Evolutionary conservation across 2,113 vertebrate species (phyloP).

Genomic region (Cryptotis parvus): DNA sequence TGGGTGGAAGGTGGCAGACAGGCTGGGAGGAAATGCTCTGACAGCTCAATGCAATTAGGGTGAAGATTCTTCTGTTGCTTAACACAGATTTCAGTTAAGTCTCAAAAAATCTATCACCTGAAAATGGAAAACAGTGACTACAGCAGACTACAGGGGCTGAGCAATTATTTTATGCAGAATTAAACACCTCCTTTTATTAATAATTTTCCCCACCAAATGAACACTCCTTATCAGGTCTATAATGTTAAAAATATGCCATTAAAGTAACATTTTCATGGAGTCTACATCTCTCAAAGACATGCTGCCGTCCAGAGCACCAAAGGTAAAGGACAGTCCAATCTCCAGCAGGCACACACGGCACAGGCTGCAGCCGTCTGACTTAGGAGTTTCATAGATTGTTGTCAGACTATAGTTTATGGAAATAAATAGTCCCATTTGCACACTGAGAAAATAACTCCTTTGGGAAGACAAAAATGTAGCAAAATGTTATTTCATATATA

Average conservation of each 20-base stretch:
- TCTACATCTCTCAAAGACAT: not conserved
- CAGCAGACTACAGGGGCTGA: not conserved
- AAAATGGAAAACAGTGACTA: not conserved
- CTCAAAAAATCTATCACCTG: not conserved
- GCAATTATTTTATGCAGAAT: constrained; percentile 19
- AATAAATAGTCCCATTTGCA: not conserved
- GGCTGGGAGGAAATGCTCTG: not conserved
- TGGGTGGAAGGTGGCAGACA: not conserved
- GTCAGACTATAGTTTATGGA: not conserved
- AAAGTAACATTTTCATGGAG: not conserved
- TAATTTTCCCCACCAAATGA: not conserved
- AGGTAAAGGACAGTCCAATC: not conserved
- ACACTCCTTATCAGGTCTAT: not conserved
- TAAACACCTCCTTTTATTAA: not conserved
- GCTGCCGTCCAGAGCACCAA: not conserved
- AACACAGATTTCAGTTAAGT: not conserved
- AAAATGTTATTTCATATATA: too few species aligned
- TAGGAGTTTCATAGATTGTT: not conserved
- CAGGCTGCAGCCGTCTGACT: not conserved
- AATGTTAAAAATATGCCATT: not conserved
- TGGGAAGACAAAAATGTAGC: not conserved
- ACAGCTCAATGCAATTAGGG: not conserved
- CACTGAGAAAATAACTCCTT: constrained; percentile 11
- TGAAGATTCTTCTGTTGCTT: not conserved
- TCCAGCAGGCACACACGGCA: not conserved